Percentiles rank a stretch among this genome's conserved stretches.
Evolutionary conservation across 1,140 invertebrate genomes (phyloP).

Genomic region (Plectrocnemia conspersa): DNA sequence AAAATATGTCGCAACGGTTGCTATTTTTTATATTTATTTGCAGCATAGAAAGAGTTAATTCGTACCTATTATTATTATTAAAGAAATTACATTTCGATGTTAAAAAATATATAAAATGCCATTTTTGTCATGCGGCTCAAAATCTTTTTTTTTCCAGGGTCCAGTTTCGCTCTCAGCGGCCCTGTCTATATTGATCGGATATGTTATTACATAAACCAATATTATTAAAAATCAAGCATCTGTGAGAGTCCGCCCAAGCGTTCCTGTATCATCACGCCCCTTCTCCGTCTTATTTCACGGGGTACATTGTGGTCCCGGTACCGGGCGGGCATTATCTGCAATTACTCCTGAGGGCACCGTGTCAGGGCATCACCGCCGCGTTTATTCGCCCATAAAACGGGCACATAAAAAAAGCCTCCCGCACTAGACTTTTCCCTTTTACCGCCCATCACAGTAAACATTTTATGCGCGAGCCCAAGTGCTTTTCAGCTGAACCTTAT

Average conservation of each 20-base stretch:
- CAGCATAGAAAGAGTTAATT: too few relatives aligned
- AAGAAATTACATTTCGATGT: too few relatives aligned
- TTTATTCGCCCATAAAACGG: slow-evolving; percentile 25
- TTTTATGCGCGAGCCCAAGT: slow-evolving; percentile 21
- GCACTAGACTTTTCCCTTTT: slow-evolving; percentile 12
- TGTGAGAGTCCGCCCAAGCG: not conserved
- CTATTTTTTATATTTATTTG: too few relatives aligned
- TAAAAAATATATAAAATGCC: too few relatives aligned
- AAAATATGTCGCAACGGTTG: too few relatives aligned
- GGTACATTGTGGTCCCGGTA: not conserved
- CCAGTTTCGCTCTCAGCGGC: not conserved
- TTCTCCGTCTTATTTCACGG: not conserved
- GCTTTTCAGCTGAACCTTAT: slow-evolving; percentile 22
- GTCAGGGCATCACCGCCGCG: slow-evolving; percentile 24
- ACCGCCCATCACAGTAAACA: slow-evolving; percentile 25
- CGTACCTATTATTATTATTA: too few relatives aligned
- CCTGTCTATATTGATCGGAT: too few relatives aligned
- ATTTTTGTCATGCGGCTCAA: not conserved
- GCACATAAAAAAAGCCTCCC: slow-evolving; percentile 19
- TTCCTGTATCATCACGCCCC: not conserved
- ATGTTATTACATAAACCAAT: too few relatives aligned
- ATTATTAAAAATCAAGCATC: not conserved
- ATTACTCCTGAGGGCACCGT: slow-evolving; percentile 26
- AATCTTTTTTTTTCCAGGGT: not conserved
- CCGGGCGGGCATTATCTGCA: slow-evolving; percentile 14